A percentile compares a stretch with the other conserved stretches of the same genome.
Evolutionary conservation across 2,888 invertebrate genomes (phyloP).

Genomic region (Agrenia bidenticulata): DNA sequence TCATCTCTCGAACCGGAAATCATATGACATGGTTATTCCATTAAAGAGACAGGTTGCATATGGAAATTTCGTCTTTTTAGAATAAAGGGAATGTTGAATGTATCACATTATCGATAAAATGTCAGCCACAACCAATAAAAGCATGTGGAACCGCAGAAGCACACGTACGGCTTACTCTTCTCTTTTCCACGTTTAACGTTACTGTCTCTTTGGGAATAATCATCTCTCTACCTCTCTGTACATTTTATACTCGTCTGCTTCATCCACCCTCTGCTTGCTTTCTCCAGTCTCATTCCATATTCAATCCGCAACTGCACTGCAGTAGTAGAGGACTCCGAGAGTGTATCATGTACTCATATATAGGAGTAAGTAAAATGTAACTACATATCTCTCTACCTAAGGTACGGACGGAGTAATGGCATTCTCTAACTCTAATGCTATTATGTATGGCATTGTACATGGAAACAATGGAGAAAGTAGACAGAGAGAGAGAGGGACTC

Average conservation of each 20-base stretch:
- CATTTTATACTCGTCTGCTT: background rate
- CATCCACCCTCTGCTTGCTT: background rate
- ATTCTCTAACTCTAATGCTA: constrained; percentile 1
- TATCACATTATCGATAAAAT: constrained; percentile 28
- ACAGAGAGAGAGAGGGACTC: background rate
- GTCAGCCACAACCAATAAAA: constrained; percentile 24
- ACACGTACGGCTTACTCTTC: background rate
- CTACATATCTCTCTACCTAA: no score
- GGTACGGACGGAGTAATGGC: background rate
- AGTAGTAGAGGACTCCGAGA: background rate
- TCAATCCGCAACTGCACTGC: constrained; percentile 13
- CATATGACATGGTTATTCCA: constrained; percentile 52
- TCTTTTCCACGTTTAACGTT: no score
- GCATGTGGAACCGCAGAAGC: constrained; percentile 14
- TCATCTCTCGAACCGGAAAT: constrained; percentile 23
- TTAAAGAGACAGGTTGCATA: constrained; percentile 44
- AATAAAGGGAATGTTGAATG: background rate
- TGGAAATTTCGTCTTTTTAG: constrained; percentile 22
- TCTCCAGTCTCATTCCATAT: constrained; percentile 11
- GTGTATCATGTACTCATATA: no score
- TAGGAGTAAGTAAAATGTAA: no score
- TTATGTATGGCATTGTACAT: constrained; percentile 2
- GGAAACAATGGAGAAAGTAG: constrained; percentile 9
- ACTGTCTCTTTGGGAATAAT: constrained; percentile 12
- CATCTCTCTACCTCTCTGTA: constrained; percentile 1